Evolutionary conservation across 23 tunicate species (phyloP).

Genomic region (Trididemnum miniatum): DNA sequence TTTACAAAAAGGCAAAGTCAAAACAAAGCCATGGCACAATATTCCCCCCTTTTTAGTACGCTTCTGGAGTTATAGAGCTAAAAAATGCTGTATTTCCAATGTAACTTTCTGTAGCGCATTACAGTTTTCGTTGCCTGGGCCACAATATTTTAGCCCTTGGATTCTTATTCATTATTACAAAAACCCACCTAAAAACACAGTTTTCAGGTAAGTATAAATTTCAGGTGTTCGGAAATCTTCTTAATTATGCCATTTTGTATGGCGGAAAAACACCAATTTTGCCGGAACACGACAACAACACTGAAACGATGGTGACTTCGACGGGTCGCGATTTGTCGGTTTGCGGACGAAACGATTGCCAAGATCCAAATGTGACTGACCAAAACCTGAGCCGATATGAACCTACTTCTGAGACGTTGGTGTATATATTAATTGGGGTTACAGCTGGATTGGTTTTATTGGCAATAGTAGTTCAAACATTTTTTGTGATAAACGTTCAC

Average conservation of each 20-base stretch:
- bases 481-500: no score
- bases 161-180: no score
- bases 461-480: slow-evolving; percentile 22
- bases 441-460: slow-evolving; percentile 32
- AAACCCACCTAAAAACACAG: no score
- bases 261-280: not conserved
- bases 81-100: no score
- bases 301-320: not conserved
- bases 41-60: no score
- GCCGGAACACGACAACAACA: slow-evolving; percentile 24
- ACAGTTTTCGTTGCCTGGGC: no score
- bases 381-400: slow-evolving; percentile 43
- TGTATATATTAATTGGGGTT: slow-evolving; percentile 44
- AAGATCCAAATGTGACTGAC: slow-evolving; percentile 55
- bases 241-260: slow-evolving; percentile 49
- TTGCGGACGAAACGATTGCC: slow-evolving; percentile 78
- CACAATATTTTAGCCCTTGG: no score
- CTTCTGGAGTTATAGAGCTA: no score
- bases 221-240: slow-evolving; percentile 62
- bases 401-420: slow-evolving; percentile 30
- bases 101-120: no score
- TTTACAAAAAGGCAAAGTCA: no score
- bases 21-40: no score
- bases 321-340: slow-evolving; percentile 31
- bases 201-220: not conserved